A percentile compares a stretch with the other conserved stretches of the same genome.
phyloP scores from a whole-genome alignment of 2,113 vertebrate species.

The Rattus norvegicus region GRCr8 NC_086034.1:37333001-37333500 shows the following conservation, averaged over 20 bases:
- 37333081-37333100: neutral
- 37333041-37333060: neutral
- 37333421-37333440: neutral
- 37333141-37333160: neutral
- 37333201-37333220: neutral
- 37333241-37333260: neutral
- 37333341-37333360: neutral
- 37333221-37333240: neutral
- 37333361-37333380: neutral
- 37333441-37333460: neutral
- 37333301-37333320: neutral
- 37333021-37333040: neutral
- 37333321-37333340: slow-evolving; percentile 26
- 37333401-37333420: neutral
- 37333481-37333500: neutral
- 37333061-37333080: neutral
- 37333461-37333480: slow-evolving; percentile 7
- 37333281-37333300: neutral
- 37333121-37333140: no score
- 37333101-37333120: no score
- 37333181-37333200: neutral
- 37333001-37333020: neutral
- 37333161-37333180: neutral
- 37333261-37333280: slow-evolving; percentile 45
- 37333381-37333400: slow-evolving; percentile 21